Conservation (phyloP, 2,888 invertebrate genomes). For the Acanthosepion lycidas region DNA sequence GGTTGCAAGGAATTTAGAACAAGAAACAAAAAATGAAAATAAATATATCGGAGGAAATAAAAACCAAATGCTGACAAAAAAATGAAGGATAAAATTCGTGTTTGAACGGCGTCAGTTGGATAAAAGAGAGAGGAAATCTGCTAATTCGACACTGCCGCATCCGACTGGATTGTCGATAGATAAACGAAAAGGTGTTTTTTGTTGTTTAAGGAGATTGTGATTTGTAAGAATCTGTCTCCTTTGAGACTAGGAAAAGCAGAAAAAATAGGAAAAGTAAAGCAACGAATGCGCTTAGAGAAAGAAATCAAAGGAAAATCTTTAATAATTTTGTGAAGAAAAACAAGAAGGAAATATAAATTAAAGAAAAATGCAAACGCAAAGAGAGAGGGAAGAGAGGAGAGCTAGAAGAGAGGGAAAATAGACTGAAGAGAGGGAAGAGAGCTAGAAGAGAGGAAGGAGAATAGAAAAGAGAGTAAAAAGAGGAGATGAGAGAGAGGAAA, state of each 20-base stretch:
- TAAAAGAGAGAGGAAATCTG: background rate
- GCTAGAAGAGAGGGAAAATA: too few relatives aligned
- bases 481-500: too few relatives aligned
- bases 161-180: background rate
- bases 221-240: background rate
- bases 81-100: background rate
- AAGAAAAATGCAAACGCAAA: background rate
- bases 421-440: too few relatives aligned
- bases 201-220: background rate
- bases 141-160: background rate
- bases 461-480: background rate
- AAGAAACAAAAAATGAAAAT: background rate
- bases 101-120: background rate
- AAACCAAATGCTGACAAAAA: background rate
- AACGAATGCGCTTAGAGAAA: background rate
- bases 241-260: background rate
- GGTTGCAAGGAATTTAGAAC: background rate
- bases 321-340: too few relatives aligned
- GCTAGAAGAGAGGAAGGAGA: background rate
- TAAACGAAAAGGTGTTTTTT: background rate
- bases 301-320: too few relatives aligned
- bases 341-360: background rate
- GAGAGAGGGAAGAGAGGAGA: background rate
- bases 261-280: background rate
- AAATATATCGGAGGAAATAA: background rate